Base-by-base conservation (phyloP, 2,888 invertebrate genomes). In the Muscina levida region DNA sequence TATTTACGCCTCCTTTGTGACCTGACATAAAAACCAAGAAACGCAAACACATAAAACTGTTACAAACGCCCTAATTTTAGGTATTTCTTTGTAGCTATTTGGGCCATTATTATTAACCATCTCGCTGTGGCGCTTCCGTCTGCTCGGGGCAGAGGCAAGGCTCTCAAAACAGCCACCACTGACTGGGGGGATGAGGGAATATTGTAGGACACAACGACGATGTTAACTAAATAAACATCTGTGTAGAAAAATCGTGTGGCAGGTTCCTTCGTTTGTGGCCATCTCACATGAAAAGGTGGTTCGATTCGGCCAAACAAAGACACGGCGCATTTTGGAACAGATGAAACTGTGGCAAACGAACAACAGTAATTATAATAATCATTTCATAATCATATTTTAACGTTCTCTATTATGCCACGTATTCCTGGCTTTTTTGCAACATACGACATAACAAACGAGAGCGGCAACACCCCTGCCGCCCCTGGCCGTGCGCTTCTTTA, bases 331-430 rank as follows among this genome's bases (percentile, higher is more conserved):
- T 59, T 17, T 15, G 48, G 39, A 51, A 79, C 57, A 65, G 68
- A 57, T 66, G 75, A 72, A 80, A 82, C 80, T 81, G 81, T 81
- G 71, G 77, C 77, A 77, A 81, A 68, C 77, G 71, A 83, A 81
- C 78, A 86, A 83, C 82, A 85, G 85, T 85, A 84, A 86, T 88
- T 87, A 87, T 88, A 87, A 87, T 87, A 85, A 88, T 87, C 85
- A 87, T 88, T 88, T 87, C 87, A 87, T 87, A 88, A 88, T 87
- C 88, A 88, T 87, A 87, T 86, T 87, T 87, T 72, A 39, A 42
- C 42, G 62, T 62, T 62, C 19, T 42, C 37, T 42, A 37, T 15
- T 59, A 10, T 59, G 37, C 17, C 77, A 74, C 72, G 72, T 82
- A 79, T 42, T 48, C 17, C 13, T 31, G n/a, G n/a, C 19, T 39